Evolutionary conservation across 2,113 vertebrate species (phyloP), one percentile per base, ranked within the genome.

Genomic region (Peromyscus californicus): DNA sequence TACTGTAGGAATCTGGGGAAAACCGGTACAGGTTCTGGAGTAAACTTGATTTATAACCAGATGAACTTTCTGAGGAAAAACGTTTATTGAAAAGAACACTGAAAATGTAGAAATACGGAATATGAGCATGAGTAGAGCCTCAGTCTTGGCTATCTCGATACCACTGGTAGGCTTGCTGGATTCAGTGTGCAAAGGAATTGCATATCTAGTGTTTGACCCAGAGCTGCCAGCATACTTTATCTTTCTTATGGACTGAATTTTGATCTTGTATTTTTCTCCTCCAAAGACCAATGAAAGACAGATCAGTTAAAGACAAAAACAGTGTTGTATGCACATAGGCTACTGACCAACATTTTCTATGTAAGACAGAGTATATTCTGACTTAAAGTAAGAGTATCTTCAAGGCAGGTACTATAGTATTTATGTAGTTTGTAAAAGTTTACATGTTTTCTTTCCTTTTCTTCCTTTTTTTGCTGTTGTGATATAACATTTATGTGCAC

Each of bases 401-500:
- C 63, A 93, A 95, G 84, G 80, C 82, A 96, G 75, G 95, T 96
- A 90, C 93, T 96, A 59, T 97, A 89, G 51, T 98, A 97, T 98
- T 97, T 98, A 97, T 97, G 79, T 97, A 97, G 97, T 90, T 96
- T 4, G 45, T 89, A 96, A 96, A 98, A 5, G 98, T 98, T 98
- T 98, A 98, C 97, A 97, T 42, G 33, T 6, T 24, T 24, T 59
- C 54, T 57, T 22, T 36, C 11, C 42, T 39, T 82, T 26, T 39
- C 12, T 45, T 7, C 4, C 3, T 31, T 33, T 11, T 70, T 89
- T 97, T 93, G 96, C 97, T 94, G 65, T 98, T 98, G 54, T 97
- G 96, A 92, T 98, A 33, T 97, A 98, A 95, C 78, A 78, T 97
- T 97, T 97, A 95, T 97, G 98, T 98, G 98, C 98, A 98, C 98